Evolutionary conservation across 2,113 vertebrate genomes (phyloP).

Genomic region (Stigmatopora argus): DNA sequence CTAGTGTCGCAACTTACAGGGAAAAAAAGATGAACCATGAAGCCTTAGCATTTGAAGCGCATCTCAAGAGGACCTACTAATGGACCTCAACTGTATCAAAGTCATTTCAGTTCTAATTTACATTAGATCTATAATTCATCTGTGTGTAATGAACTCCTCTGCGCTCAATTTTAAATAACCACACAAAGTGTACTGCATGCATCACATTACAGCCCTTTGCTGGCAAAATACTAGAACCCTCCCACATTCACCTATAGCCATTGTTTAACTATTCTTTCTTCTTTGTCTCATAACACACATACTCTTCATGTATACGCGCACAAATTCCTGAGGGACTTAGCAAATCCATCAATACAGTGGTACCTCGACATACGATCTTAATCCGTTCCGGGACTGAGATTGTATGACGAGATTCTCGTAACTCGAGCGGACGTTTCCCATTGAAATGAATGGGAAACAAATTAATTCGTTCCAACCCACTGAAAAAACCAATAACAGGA

Average conservation of each 20-base stretch:
- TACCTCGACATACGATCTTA: no score
- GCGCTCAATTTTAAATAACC: conserved; percentile 46
- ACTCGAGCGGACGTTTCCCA: no score
- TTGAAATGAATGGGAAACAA: no score
- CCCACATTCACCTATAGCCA: conserved; percentile 2
- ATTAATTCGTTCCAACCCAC: no score
- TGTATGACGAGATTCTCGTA: no score
- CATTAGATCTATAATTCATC: conserved; percentile 54
- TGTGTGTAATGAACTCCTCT: conserved; percentile 49
- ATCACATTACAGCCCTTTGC: conserved; percentile 36
- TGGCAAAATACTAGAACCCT: background rate
- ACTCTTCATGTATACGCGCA: conserved; percentile 16
- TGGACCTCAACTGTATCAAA: conserved; percentile 21
- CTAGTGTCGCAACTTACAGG: background rate
- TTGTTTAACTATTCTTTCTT: conserved; percentile 15
- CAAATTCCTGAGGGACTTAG: conserved; percentile 17
- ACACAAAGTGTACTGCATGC: conserved; percentile 57
- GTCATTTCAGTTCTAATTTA: conserved; percentile 39
- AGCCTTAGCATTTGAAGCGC: background rate
- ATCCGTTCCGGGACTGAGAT: no score
- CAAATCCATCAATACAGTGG: conserved; percentile 44
- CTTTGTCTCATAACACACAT: conserved; percentile 27
- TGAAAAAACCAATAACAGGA: no score
- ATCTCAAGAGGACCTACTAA: background rate
- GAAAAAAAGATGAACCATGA: background rate